Percentiles rank a stretch among this genome's conserved stretches.
These are phyloP conservation scores for Eretmochelys imbricata DNA, from an alignment of 2,113 vertebrate species.

Conservation along the genomic window DNA sequence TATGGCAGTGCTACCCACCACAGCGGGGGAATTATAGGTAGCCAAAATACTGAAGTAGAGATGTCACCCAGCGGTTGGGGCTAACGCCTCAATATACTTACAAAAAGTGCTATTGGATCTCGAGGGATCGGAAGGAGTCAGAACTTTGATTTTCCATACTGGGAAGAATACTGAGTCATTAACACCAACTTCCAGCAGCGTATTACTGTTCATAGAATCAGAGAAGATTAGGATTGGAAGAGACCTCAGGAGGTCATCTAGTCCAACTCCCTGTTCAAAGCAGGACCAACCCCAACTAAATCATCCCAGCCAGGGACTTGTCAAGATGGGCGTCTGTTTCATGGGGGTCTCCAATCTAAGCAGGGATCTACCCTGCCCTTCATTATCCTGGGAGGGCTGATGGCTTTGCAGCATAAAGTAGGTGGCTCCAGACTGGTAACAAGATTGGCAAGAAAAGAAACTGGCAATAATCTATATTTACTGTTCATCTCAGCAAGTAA, in stretches of 20 bases:
- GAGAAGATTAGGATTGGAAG: no score
- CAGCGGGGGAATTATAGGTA: not conserved
- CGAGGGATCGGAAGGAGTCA: not conserved
- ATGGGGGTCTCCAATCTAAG: not conserved
- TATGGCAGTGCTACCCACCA: not conserved
- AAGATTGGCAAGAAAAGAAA: slow-evolving; percentile 56
- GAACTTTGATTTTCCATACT: not conserved
- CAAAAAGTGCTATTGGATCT: not conserved
- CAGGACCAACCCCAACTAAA: no score
- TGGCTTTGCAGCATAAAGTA: not conserved
- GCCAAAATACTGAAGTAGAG: not conserved
- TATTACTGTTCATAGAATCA: not conserved
- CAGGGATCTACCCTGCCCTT: accelerated
- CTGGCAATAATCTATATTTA: slow-evolving; percentile 56
- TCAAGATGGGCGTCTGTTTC: no score
- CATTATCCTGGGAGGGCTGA: not conserved
- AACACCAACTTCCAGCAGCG: not conserved
- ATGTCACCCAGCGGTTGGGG: not conserved
- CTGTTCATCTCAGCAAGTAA: slow-evolving; percentile 60
- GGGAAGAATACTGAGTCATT: not conserved
- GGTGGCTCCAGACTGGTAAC: slow-evolving; percentile 47
- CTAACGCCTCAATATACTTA: not conserved
- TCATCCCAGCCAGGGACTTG: no score
- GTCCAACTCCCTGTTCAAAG: no score
- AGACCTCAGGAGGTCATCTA: no score